Conservation (phyloP, 2,797 vertebrate genomes). For the Cephalopachus bancanus region DNA sequence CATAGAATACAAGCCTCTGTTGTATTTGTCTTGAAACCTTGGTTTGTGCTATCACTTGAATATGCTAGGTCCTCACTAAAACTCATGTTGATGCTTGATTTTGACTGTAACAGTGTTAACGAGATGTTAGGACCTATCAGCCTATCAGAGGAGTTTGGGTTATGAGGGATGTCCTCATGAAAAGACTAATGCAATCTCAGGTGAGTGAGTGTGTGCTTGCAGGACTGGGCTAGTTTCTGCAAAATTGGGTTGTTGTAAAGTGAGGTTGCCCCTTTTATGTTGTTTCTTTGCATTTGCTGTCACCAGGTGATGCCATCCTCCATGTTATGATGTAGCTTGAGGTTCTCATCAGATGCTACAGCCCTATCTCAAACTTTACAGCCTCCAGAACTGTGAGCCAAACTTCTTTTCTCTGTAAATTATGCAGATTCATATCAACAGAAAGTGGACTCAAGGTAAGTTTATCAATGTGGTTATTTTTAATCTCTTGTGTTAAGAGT, state of each 20-base stretch:
- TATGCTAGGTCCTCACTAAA: background rate
- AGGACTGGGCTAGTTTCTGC: background rate
- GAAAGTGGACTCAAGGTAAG: background rate
- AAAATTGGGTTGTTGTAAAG: background rate
- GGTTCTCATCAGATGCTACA: background rate
- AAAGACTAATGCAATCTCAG: background rate
- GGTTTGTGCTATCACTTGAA: background rate
- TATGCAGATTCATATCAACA: background rate
- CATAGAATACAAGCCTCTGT: background rate
- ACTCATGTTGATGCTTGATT: background rate
- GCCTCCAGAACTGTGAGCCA: background rate
- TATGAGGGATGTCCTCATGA: background rate
- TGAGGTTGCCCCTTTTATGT: background rate
- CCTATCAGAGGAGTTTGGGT: background rate
- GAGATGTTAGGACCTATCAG: background rate
- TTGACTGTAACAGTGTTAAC: background rate
- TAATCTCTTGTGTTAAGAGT: background rate
- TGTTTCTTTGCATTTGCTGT: background rate
- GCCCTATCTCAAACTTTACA: background rate
- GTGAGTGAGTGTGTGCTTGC: too few relatives aligned
- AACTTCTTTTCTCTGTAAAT: background rate
- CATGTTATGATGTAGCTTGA: background rate
- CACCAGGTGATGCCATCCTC: background rate
- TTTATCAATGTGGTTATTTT: background rate
- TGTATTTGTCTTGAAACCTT: background rate